These are phyloP conservation scores for Ennomos erosarius DNA, from an alignment of 2,888 invertebrate species.

Conservation along the genomic window DNA sequence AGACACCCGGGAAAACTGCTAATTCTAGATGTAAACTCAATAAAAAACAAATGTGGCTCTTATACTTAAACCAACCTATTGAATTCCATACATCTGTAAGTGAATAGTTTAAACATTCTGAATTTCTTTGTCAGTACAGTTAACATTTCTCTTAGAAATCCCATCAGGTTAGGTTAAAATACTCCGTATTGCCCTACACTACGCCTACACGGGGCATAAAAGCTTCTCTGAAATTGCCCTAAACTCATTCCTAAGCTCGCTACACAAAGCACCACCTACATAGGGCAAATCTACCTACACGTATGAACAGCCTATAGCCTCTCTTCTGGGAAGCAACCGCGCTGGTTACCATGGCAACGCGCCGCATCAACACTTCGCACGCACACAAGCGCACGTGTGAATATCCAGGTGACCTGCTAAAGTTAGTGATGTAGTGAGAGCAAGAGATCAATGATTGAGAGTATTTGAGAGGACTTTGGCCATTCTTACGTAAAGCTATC, in stretches of 20 bases:
- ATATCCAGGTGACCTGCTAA: constrained; percentile 73
- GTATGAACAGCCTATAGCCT: constrained; percentile 19
- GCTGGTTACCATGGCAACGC: constrained; percentile 74
- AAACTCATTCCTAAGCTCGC: constrained; percentile 21
- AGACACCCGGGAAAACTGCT: no score
- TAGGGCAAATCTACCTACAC: constrained; percentile 24
- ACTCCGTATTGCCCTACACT: constrained; percentile 5
- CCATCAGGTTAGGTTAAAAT: no score
- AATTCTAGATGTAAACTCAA: no score
- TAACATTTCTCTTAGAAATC: no score
- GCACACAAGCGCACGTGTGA: constrained; percentile 62
- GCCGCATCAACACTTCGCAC: constrained; percentile 78
- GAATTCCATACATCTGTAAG: no score
- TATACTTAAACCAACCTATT: no score
- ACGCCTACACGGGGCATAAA: constrained; percentile 12
- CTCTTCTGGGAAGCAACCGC: constrained; percentile 73
- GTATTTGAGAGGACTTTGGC: no score
- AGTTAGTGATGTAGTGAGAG: constrained; percentile 47
- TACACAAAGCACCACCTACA: constrained; percentile 18
- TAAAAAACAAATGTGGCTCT: no score
- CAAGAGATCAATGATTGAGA: not conserved
- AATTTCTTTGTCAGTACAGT: no score
- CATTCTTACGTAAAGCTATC: no score
- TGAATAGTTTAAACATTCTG: no score
- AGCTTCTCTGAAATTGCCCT: constrained; percentile 27